These are phyloP conservation scores for Scylla paramamosain DNA, from an alignment of 1,140 invertebrate genomes.

Conservation along the genomic window DNA sequence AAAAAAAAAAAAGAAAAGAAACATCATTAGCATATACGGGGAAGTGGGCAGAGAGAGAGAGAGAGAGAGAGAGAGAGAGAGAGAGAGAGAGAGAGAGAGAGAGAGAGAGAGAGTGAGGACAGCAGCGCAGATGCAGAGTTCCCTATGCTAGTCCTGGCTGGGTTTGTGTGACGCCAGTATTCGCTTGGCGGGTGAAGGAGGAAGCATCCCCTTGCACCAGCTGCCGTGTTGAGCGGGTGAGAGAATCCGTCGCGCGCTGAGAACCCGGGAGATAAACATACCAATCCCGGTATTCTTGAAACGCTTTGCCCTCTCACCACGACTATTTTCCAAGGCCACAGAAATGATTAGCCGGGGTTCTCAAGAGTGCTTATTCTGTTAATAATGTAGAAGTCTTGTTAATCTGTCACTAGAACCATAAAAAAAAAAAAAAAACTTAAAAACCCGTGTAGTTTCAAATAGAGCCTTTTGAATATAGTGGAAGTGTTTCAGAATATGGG, in stretches of 20 bases:
- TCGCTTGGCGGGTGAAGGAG: constrained; percentile 8
- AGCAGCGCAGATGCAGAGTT: not conserved
- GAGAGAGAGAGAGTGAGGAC: not conserved
- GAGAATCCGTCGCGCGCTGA: not conserved
- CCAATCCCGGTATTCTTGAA: no score
- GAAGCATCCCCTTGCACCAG: not conserved
- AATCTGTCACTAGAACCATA: no score
- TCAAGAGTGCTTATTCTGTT: no score
- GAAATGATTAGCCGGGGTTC: no score
- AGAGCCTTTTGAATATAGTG: no score
- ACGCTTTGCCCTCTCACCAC: no score
- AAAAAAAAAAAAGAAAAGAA: not conserved
- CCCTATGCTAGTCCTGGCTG: not conserved
- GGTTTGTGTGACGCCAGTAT: not conserved
- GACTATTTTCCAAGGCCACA: no score
- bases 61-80: not conserved
- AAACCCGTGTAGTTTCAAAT: no score
- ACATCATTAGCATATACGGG: not conserved
- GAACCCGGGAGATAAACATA: not conserved
- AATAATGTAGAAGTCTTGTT: no score
- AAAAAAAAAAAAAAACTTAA: no score
- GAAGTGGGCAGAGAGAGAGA: not conserved
- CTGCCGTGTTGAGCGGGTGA: constrained; percentile 9
- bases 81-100: not conserved
- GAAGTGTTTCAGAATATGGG: no score